Evolutionary conservation across 2,888 invertebrate species (phyloP).

Genomic region (Eristalinus sepulchralis): DNA sequence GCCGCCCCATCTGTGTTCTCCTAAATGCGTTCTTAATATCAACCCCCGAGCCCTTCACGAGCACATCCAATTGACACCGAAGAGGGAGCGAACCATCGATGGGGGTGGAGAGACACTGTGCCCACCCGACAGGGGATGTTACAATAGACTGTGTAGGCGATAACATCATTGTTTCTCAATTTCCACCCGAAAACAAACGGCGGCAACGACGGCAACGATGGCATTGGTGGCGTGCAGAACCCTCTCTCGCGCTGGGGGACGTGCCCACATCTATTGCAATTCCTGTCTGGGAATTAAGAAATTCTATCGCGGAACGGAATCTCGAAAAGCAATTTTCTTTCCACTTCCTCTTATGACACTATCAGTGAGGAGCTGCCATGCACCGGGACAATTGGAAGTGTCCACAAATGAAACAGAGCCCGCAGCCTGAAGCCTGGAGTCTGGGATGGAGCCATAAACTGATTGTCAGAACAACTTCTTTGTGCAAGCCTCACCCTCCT

Average conservation of each 20-base stretch:
- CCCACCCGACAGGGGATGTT: background rate
- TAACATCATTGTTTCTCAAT: conserved; percentile 33
- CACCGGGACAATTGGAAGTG: conserved; percentile 58
- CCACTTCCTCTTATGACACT: conserved; percentile 68
- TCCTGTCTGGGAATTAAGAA: conserved; percentile 66
- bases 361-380: conserved; percentile 53
- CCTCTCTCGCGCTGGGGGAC: background rate
- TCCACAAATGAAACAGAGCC: conserved; percentile 38
- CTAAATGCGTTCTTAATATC: conserved; percentile 31
- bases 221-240: no score
- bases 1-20: background rate
- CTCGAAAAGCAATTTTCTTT: conserved; percentile 70
- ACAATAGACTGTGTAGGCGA: conserved; percentile 38
- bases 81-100: background rate
- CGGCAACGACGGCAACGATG: background rate
- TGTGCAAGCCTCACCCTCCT: background rate
- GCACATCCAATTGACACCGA: conserved; percentile 31
- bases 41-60: background rate
- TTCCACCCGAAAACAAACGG: conserved; percentile 19
- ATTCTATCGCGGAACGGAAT: conserved; percentile 60
- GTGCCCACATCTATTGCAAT: conserved; percentile 32
- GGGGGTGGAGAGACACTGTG: background rate
- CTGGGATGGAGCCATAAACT: background rate
- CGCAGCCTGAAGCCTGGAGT: background rate
- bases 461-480: conserved; percentile 55